Evolutionary conservation across 53 echinoderm and acorn worm genomes (phyloP), one percentile per base, ranked within the genome.

Genomic region (Apostichopus leukothele): DNA sequence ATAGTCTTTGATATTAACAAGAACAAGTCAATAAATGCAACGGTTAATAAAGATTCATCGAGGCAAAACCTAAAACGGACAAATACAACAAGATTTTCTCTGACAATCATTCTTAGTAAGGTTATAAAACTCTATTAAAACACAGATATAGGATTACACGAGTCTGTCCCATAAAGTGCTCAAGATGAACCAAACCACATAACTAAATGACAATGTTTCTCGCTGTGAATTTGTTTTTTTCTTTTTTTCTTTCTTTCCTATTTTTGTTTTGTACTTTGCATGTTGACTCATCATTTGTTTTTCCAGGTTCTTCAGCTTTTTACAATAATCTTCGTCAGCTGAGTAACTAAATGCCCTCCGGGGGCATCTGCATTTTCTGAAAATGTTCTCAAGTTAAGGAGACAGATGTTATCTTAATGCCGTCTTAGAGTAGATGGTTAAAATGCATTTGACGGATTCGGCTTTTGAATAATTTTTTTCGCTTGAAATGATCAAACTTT

Each of bases 361-460:
- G 80, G 80, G 80, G 80, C 80, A 39, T 80, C 53, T 80, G 52
- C 80, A 80, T 19, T 80, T 80, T 80, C 9, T 21, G 22, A 80
- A 80, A 80, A 80, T 80, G 80, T 80, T 80, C 80, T 53, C 52
- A 57, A 80, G 80, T 80, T 55, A 20, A 55, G 57, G 22, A 80
- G 80, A 80, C 80, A 80, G 80, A 80, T 80, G 80, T 53, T 80
- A 80, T 80, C 80, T 53, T 80, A 80, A 80, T 80, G 80, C 80
- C 80, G 19, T 80, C 80, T 80, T 80, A 53, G 53, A 18, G 54
- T 53, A 80, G 80, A 53, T 80, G 53, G 57, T 80, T 39, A 57
- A 80, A 53, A 80, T 80, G 80, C 80, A 80, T 80, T 80, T 80
- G 80, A 80, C 57, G 54, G 57, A 80, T 80, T 53, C 19, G 54